A percentile compares a stretch with the other conserved stretches of the same genome.
Evolutionary conservation across 2,797 vertebrate species (phyloP).

Genomic region (Caiman crocodilus): DNA sequence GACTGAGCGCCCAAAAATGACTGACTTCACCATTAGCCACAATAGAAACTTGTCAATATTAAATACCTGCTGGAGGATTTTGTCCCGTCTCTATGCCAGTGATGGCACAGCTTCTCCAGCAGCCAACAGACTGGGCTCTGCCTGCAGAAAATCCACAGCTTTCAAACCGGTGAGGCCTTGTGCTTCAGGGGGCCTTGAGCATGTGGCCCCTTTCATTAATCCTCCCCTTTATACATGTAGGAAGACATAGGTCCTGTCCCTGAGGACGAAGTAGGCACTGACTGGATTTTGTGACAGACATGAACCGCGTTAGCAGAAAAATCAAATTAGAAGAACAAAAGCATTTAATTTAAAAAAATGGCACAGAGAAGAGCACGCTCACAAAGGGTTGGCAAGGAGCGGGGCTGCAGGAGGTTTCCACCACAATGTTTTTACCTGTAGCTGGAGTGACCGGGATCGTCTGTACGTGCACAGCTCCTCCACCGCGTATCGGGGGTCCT

Average conservation of each 20-base stretch:
- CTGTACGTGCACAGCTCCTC: background rate
- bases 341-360: background rate
- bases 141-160: too few relatives aligned
- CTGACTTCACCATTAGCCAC: too few relatives aligned
- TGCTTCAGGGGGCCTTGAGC: too few relatives aligned
- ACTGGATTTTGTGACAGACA: background rate
- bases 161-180: too few relatives aligned
- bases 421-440: rapidly evolving
- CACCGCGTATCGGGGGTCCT: rapidly evolving
- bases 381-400: background rate
- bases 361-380: background rate
- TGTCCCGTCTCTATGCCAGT: too few relatives aligned
- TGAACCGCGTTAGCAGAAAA: background rate
- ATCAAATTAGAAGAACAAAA: background rate
- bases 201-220: too few relatives aligned
- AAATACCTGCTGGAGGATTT: too few relatives aligned
- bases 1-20: too few relatives aligned
- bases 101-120: too few relatives aligned
- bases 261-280: background rate
- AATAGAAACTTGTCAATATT: too few relatives aligned
- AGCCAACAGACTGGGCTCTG: too few relatives aligned
- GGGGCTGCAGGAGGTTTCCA: background rate
- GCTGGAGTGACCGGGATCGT: background rate
- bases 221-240: background rate
- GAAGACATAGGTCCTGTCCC: background rate